Evolutionary conservation across 2,113 vertebrate species (phyloP).

Genomic region (Puma concolor): DNA sequence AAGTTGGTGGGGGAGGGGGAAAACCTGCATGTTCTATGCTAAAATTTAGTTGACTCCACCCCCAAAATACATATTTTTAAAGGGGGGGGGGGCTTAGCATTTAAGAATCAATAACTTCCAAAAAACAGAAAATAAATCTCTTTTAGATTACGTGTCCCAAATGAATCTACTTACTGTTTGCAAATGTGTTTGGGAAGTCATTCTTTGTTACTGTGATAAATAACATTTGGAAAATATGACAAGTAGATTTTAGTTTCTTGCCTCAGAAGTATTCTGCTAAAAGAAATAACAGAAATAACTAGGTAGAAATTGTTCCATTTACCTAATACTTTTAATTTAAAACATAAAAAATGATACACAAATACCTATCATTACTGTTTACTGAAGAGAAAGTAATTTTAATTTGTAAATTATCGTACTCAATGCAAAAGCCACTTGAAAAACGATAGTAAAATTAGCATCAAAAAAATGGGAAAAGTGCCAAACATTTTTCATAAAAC

Average conservation of each 20-base stretch:
- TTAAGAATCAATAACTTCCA: constrained; percentile 59
- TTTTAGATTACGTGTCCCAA: constrained; percentile 59
- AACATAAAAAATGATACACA: constrained; percentile 38
- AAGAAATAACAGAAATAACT: constrained; percentile 69
- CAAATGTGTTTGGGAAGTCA: constrained; percentile 69
- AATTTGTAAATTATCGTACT: constrained; percentile 30
- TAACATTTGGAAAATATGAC: constrained; percentile 70
- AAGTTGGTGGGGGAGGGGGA: constrained; percentile 42
- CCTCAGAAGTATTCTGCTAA: constrained; percentile 65
- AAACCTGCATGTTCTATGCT: constrained; percentile 54
- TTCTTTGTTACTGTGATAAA: constrained; percentile 71
- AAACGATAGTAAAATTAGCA: constrained; percentile 41
- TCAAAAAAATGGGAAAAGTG: background rate
- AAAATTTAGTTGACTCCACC: constrained; percentile 58
- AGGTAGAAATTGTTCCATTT: constrained; percentile 53
- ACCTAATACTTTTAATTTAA: constrained; percentile 52
- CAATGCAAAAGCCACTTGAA: constrained; percentile 44
- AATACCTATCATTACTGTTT: constrained; percentile 22
- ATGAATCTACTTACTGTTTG: constrained; percentile 69
- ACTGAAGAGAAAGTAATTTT: constrained; percentile 35
- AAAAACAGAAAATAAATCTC: constrained; percentile 38
- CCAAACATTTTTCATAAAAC: constrained; percentile 49
- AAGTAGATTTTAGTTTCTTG: constrained; percentile 69
- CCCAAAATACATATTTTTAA: constrained; percentile 48
- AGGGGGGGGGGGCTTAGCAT: background rate